Conservation (phyloP, 2,797 vertebrate species). For the Amniataba percoides region DNA sequence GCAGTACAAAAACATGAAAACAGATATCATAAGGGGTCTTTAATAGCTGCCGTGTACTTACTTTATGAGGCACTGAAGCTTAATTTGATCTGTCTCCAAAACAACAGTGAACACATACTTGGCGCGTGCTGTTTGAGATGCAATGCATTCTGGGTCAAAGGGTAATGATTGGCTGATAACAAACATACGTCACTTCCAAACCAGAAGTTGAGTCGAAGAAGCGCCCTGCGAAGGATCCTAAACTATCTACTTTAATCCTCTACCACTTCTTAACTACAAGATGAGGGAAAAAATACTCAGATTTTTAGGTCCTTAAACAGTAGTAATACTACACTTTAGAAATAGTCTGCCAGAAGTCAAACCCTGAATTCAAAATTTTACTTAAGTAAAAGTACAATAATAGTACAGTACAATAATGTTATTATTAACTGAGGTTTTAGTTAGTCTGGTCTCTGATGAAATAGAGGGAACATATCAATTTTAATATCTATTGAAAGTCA, state of each 20-base stretch:
- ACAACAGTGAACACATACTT: conserved; percentile 8
- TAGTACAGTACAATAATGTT: too few relatives aligned
- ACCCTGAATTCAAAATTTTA: too few relatives aligned
- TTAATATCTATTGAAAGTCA: conserved; percentile 6
- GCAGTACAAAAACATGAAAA: fast-evolving
- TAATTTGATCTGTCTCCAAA: not conserved
- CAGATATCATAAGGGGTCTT: fast-evolving
- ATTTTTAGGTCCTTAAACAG: too few relatives aligned
- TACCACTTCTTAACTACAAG: not conserved
- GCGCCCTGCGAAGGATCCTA: not conserved
- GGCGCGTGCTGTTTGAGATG: conserved; percentile 71
- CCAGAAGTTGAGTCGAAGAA: not conserved
- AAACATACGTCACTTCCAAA: conserved; percentile 40
- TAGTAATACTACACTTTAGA: too few relatives aligned
- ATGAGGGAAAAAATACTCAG: too few relatives aligned
- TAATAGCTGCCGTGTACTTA: conserved; percentile 42
- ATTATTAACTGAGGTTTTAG: too few relatives aligned
- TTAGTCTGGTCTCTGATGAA: not conserved
- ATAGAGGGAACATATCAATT: not conserved
- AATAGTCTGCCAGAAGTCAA: too few relatives aligned
- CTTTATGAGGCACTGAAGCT: conserved; percentile 10
- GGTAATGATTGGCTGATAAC: conserved; percentile 37
- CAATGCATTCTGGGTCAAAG: conserved; percentile 63
- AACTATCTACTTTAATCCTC: not conserved
- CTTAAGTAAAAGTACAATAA: too few relatives aligned